phyloP scores from a whole-genome alignment of 1,140 invertebrate species.

The Brachionus asplanchnoidis region DNA sequence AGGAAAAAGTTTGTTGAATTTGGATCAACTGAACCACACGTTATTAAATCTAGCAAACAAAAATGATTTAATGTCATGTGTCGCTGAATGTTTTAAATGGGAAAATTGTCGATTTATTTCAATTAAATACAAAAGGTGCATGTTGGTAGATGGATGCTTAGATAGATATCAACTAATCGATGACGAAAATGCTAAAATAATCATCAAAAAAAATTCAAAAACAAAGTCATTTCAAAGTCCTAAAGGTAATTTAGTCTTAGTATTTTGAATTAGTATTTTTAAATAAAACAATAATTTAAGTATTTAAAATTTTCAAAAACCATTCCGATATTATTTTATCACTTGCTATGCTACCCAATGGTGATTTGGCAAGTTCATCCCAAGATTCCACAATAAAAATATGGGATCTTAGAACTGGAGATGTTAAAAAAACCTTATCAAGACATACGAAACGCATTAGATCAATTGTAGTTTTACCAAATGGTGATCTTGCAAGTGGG shows the following conservation, averaged over 20 bases:
- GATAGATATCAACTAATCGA: background rate
- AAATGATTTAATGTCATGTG: background rate
- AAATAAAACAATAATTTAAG: too few relatives aligned
- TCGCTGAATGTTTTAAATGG: background rate
- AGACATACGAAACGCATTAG: background rate
- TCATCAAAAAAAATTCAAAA: too few relatives aligned
- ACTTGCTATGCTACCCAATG: background rate
- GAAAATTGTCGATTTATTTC: background rate
- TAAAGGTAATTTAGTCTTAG: too few relatives aligned
- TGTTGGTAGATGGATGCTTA: background rate
- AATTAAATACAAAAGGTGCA: background rate
- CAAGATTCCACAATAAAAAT: background rate
- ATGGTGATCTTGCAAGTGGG: slow-evolving; percentile 2
- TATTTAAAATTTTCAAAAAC: too few relatives aligned
- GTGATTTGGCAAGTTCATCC: background rate
- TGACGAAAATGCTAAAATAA: background rate
- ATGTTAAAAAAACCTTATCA: background rate
- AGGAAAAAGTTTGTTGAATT: too few relatives aligned
- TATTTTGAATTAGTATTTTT: too few relatives aligned
- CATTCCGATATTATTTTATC: background rate
- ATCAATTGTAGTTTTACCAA: background rate
- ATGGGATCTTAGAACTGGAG: background rate
- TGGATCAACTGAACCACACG: too few relatives aligned
- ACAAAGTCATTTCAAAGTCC: too few relatives aligned
- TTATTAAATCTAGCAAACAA: too few relatives aligned